phyloP scores from a whole-genome alignment of 2,888 invertebrate genomes.

The Microctonus hyperodae region DNA sequence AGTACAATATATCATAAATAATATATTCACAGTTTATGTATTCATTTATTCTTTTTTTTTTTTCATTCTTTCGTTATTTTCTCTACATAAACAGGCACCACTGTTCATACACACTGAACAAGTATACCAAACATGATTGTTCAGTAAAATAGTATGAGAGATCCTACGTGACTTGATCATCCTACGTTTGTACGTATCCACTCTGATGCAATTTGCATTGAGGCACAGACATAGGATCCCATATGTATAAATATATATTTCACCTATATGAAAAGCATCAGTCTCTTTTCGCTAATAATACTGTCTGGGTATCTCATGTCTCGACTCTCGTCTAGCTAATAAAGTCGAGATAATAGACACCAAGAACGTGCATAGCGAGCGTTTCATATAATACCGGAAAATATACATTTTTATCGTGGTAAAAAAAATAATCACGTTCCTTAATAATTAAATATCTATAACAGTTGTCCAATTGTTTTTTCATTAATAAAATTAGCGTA shows the following conservation, averaged over 20 bases:
- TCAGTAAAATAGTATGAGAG: constrained; percentile 51
- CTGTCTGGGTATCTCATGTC: constrained; percentile 44
- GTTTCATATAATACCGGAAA: constrained; percentile 63
- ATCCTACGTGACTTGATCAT: constrained; percentile 53
- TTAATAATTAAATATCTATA: constrained; percentile 61
- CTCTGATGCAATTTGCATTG: neutral
- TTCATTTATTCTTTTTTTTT: constrained; percentile 21
- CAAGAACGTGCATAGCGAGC: constrained; percentile 55
- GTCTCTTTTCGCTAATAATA: constrained; percentile 57
- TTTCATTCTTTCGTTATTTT: constrained; percentile 8
- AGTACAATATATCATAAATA: constrained; percentile 44
- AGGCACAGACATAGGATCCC: constrained; percentile 10
- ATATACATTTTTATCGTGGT: constrained; percentile 60
- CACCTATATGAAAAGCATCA: constrained; percentile 63
- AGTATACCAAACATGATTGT: constrained; percentile 44
- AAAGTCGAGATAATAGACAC: constrained; percentile 40
- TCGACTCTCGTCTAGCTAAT: constrained; percentile 6
- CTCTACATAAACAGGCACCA: constrained; percentile 27
- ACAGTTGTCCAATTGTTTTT: constrained; percentile 46
- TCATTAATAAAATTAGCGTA: constrained; percentile 55
- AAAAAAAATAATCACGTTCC: constrained; percentile 62
- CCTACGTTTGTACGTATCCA: neutral
- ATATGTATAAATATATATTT: constrained; percentile 62
- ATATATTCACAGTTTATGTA: constrained; percentile 39
- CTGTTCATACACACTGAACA: constrained; percentile 32